These are phyloP conservation scores for Phaethon lepturus DNA, from an alignment of 2,113 vertebrate genomes.

Conservation along the genomic window DNA sequence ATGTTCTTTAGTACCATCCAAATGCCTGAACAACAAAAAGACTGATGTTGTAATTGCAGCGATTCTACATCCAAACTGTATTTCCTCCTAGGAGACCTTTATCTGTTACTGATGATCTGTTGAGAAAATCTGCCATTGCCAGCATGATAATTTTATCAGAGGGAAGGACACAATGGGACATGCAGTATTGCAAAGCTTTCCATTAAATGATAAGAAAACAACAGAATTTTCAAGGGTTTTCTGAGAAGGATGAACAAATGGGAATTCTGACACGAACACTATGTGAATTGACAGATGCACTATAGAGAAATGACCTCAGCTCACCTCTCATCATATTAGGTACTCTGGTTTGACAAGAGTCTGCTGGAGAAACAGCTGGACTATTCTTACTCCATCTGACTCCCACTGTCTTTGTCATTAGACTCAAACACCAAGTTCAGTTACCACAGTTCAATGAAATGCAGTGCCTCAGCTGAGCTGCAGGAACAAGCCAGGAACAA, in stretches of 20 bases:
- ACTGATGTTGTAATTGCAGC: not conserved
- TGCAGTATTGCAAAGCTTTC: not conserved
- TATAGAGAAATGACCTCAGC: not conserved
- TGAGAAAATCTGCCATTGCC: not conserved
- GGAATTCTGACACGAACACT: not conserved
- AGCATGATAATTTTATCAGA: not conserved
- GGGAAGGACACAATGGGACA: not conserved
- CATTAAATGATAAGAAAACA: not conserved
- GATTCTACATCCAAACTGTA: not conserved
- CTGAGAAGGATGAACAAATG: not conserved
- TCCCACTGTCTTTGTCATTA: not conserved
- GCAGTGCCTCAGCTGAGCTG: not conserved
- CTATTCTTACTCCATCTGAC: not conserved
- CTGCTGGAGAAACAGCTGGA: not conserved
- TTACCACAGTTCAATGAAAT: not conserved
- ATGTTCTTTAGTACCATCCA: not conserved
- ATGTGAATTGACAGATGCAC: not conserved
- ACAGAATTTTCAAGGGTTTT: not conserved
- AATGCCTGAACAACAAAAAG: not conserved
- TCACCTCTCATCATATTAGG: not conserved
- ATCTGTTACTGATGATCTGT: not conserved
- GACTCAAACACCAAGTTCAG: not conserved
- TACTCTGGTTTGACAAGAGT: not conserved
- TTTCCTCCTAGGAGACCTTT: not conserved
- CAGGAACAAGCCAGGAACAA: not conserved